Evolutionary conservation across 2,888 invertebrate genomes (phyloP), one percentile per base, ranked within the genome.

Genomic region (Sepioteuthis lessoniana): DNA sequence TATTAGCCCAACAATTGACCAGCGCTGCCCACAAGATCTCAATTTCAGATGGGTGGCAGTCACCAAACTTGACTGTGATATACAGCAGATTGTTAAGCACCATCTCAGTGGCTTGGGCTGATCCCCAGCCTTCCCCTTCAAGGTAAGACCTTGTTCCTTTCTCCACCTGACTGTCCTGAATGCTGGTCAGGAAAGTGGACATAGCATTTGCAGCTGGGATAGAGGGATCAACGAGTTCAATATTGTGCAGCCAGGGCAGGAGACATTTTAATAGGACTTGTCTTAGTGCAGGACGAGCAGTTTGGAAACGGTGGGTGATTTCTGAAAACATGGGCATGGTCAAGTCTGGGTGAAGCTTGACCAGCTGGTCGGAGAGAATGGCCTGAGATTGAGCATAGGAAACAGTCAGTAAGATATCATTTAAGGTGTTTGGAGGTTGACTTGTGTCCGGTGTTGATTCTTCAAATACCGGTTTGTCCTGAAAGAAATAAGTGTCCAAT

Each of bases 281-380:
- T 1, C 99, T 98, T 0, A 99, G 98, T 97, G 99, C 98, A 13
- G 99, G 98, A 91, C 99, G 98, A 0, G 99, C 99, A 19, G 99
- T 99, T 98, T 99, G 99, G 97, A 99, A 98, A 95, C 99, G 98
- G 97, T 99, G 98, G 21, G 99, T 99, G 94, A 99, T 99, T 98
- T 99, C 99, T 99, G 98, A 55, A 97, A 99, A 99, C 98, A 99
- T 99, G 0, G 99, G 99, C 99, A 99, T 99, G 47, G 99, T 99
- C 90, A 99, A 98, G 97, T 99, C 99, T 0, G 99, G 99, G 97
- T 99, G 99, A 46, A 99, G 98, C 95, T 98, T 98, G 0, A 99
- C 98, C 96, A 99, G 98, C 97, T 99, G 99, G 91, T 98, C 98
- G 0, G 99, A 99, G 60, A 99, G 98, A 97, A 98, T 98, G 96